A percentile compares a stretch with the other conserved stretches of the same genome.
These are phyloP conservation scores for Entomobrya proxima DNA, from an alignment of 2,888 invertebrate species.

Conservation along the genomic window DNA sequence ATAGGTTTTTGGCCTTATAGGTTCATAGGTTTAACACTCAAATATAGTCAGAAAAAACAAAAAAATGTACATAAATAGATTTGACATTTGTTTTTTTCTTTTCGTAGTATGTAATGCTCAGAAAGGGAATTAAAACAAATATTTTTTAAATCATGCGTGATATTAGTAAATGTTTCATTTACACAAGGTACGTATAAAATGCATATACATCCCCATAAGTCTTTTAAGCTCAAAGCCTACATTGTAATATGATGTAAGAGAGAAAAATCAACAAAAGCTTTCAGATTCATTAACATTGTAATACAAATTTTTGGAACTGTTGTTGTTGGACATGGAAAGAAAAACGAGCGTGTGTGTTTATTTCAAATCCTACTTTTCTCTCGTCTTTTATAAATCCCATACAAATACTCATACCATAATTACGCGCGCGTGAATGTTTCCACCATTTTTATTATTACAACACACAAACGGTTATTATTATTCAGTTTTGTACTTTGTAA, in stretches of 20 bases:
- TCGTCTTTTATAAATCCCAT: neutral
- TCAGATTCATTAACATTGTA: neutral
- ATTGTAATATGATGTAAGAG: neutral
- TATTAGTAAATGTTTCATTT: no score
- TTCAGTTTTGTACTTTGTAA: slow-evolving; percentile 28
- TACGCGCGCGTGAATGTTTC: neutral
- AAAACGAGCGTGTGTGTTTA: no score
- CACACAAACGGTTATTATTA: slow-evolving; percentile 23
- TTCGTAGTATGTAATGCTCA: neutral
- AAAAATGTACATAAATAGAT: slow-evolving; percentile 6
- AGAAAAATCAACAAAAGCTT: neutral
- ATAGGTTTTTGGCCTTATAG: neutral
- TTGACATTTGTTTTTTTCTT: neutral
- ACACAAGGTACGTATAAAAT: no score
- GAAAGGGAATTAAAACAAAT: neutral
- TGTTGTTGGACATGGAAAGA: neutral
- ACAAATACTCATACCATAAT: neutral
- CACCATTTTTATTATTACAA: slow-evolving; percentile 8
- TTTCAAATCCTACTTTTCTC: no score
- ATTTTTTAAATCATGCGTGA: neutral
- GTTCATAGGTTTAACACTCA: neutral
- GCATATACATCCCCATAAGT: neutral
- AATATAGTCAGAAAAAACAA: neutral
- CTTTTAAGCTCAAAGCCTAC: neutral
- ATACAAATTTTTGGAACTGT: slow-evolving; percentile 3